A percentile compares a stretch with the other conserved stretches of the same genome.
These are phyloP conservation scores for Anorthoa munda DNA, from an alignment of 2,888 invertebrate genomes.

Conservation along the genomic window DNA sequence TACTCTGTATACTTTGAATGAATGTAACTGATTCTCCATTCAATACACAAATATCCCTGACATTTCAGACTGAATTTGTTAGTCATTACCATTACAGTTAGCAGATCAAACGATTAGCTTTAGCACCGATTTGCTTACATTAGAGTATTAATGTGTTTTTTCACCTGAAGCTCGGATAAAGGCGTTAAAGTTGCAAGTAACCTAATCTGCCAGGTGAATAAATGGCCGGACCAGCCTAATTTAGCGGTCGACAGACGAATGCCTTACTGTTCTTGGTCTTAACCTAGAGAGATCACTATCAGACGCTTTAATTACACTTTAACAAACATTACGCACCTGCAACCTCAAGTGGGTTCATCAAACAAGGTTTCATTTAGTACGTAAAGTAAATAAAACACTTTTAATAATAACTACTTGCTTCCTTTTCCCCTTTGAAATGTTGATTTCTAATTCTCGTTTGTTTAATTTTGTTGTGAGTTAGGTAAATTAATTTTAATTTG, in stretches of 20 bases:
- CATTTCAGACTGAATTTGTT: constrained; percentile 23
- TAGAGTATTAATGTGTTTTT: constrained; percentile 33
- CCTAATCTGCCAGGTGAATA: constrained; percentile 32
- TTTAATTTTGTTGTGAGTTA: constrained; percentile 10
- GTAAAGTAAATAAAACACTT: constrained; percentile 72
- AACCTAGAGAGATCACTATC: constrained; percentile 87
- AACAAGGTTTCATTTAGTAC: constrained; percentile 76
- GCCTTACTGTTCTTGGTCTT: constrained; percentile 79
- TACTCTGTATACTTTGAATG: background rate
- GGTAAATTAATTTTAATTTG: constrained; percentile 15
- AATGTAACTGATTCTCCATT: constrained; percentile 18
- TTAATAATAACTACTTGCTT: constrained; percentile 64
- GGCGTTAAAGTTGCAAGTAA: constrained; percentile 23
- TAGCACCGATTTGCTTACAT: constrained; percentile 51
- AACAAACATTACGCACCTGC: constrained; percentile 73
- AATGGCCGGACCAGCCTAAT: constrained; percentile 61
- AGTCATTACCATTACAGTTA: constrained; percentile 46
- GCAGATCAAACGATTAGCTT: constrained; percentile 44
- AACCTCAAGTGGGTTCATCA: constrained; percentile 78
- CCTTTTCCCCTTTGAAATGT: constrained; percentile 62
- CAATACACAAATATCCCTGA: constrained; percentile 18
- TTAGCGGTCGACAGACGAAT: constrained; percentile 67
- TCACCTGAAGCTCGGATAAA: constrained; percentile 14
- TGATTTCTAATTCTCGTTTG: constrained; percentile 30
- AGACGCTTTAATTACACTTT: constrained; percentile 80